These are phyloP conservation scores for Sminthurinus aureus DNA, from an alignment of 2,888 invertebrate genomes.

Conservation along the genomic window DNA sequence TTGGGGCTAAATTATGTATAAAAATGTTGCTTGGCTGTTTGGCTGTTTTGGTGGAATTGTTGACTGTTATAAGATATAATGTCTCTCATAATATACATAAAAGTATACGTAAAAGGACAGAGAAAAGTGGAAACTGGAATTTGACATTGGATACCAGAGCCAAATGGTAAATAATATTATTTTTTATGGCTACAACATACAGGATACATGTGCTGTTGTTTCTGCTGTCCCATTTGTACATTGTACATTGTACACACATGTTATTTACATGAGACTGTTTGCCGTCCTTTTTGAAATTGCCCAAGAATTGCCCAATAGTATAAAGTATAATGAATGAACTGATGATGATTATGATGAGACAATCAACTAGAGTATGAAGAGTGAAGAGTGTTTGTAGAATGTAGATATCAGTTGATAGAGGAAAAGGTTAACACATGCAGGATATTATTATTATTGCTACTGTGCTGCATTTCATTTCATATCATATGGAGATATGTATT, in stretches of 20 bases:
- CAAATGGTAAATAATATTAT: conserved; percentile 23
- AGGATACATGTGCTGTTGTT: no score
- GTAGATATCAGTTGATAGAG: not conserved
- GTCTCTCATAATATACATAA: no score
- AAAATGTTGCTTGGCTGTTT: not conserved
- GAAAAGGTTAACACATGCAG: conserved; percentile 2
- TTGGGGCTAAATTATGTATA: not conserved
- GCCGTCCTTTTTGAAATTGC: not conserved
- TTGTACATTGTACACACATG: no score
- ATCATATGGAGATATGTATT: not conserved
- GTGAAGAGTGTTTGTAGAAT: not conserved
- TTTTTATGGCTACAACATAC: not conserved
- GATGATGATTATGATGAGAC: not conserved
- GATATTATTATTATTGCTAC: not conserved
- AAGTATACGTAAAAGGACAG: not conserved
- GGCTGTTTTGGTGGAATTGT: no score
- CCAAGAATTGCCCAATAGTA: not conserved
- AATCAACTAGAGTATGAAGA: no score
- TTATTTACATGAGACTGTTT: not conserved
- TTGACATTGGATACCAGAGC: conserved; percentile 14
- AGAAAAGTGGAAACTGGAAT: not conserved
- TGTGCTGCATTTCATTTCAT: no score
- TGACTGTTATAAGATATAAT: no score
- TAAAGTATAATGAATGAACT: not conserved
- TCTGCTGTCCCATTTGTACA: no score